Percentiles rank a stretch among this genome's conserved stretches.
Evolutionary conservation across 2,888 invertebrate genomes (phyloP).

Genomic region (Pristionchus arcanus): DNA sequence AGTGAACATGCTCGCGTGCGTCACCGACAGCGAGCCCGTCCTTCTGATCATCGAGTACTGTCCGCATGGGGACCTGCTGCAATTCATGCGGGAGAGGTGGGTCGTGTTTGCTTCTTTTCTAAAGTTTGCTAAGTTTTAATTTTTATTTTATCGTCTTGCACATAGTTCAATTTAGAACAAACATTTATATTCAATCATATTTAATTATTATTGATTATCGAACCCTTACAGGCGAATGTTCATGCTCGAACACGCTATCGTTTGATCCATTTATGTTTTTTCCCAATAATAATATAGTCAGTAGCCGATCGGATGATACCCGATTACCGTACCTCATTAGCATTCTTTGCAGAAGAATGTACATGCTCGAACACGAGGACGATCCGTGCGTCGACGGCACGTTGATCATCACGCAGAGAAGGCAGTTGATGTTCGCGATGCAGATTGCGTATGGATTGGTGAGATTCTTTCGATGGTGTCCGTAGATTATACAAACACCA

Average conservation of each 20-base stretch:
- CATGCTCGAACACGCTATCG: too few species aligned
- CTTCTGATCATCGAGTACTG: conserved; percentile 40
- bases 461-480: not conserved
- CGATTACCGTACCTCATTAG: not conserved
- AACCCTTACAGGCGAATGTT: too few species aligned
- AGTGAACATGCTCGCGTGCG: conserved; percentile 40
- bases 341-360: not conserved
- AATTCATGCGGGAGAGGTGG: conserved; percentile 21
- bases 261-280: too few species aligned
- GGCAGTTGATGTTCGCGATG: conserved; percentile 1
- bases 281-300: not conserved
- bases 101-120: not conserved
- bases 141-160: too few species aligned
- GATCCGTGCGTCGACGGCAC: not conserved
- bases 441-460: conserved; percentile 38
- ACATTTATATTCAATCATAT: too few species aligned
- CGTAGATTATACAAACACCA: too few species aligned
- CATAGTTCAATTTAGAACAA: too few species aligned
- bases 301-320: not conserved
- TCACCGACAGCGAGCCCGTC: conserved; percentile 13
- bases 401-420: not conserved
- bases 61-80: conserved; percentile 25
- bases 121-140: too few species aligned
- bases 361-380: conserved; percentile 12
- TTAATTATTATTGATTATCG: too few species aligned